Base-by-base conservation (phyloP, 2,888 invertebrate species). In the Nomada hirtipes region DNA sequence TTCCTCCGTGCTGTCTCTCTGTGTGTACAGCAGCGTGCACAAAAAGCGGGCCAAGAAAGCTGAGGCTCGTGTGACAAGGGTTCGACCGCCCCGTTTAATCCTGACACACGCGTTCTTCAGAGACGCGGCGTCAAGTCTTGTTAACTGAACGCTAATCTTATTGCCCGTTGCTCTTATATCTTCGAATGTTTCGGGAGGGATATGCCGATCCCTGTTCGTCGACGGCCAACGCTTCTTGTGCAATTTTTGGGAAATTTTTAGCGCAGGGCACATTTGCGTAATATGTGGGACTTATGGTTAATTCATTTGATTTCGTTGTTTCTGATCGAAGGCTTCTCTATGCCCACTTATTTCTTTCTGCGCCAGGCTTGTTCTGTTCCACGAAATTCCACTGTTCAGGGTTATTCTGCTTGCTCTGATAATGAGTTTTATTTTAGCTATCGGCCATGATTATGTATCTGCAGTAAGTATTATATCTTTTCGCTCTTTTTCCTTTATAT, bases 201-300 rank as follows among this genome's bases (percentile, higher is more conserved):
- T n/a, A 52, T 11, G 7, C n/a, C 9, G 2, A 2, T 23, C 26
- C 4, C n/a, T 29, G 23, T 11, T 52, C 20, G 59, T 74, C 57
- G 47, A 63, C 47, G 63, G 29, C 29, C 36, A 67, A 67, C 18
- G 36, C 3, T 1, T 36, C 36, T 67, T 67, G 36, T 13, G 50
- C 59, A 74, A 59, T 50, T 74, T 74, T 47, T 74, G 13, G 18
- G 52, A 63, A 61, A 71, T 71, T 42, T 23, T 42, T 36, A 23
- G 61, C 36, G 23, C 18, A 0, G 29, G 26, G 36, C 10, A 36
- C 4, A 18, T 2, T 57, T 13, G 29, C 18, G 4, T 59, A 29
- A 1, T 7, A 42, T n/a, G 4, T 4, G n/a, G 4, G 0, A 11
- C 20, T 47, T n/a, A 55, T 29, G 23, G 29, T 29, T 29, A 67